phyloP scores from a whole-genome alignment of 2,888 invertebrate species.

The Cataglyphis albicans region DNA sequence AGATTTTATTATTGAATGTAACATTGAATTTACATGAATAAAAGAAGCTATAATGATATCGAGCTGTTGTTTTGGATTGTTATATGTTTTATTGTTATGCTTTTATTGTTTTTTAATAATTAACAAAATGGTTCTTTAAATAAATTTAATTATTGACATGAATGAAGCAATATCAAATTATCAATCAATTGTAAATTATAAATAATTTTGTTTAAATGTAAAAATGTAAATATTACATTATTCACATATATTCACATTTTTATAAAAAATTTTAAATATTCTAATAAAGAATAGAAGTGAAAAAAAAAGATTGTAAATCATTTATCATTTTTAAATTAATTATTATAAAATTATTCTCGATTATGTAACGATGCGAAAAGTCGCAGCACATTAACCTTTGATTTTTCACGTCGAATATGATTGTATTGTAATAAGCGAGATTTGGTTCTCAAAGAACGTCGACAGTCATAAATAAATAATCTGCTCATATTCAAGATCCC shows the following conservation, averaged over 20 bases:
- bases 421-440: constrained; percentile 34
- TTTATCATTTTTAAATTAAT: neutral
- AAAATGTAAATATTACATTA: neutral
- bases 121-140: constrained; percentile 21
- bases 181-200: neutral
- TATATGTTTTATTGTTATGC: neutral
- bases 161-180: neutral
- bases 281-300: neutral
- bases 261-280: neutral
- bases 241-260: neutral
- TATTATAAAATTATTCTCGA: neutral
- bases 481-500: constrained; percentile 61
- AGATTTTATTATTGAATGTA: constrained; percentile 67
- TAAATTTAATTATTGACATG: constrained; percentile 8
- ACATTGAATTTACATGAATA: constrained; percentile 41
- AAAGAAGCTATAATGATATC: constrained; percentile 43
- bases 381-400: constrained; percentile 7
- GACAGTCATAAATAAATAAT: constrained; percentile 66
- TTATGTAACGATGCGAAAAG: constrained; percentile 7
- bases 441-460: constrained; percentile 20
- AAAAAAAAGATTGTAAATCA: constrained; percentile 18
- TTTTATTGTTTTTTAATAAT: constrained; percentile 17
- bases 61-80: constrained; percentile 42
- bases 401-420: constrained; percentile 22
- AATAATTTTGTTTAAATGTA: neutral